Base-by-base conservation (phyloP, 2,113 vertebrate genomes). In the Okapia johnstoni region DNA sequence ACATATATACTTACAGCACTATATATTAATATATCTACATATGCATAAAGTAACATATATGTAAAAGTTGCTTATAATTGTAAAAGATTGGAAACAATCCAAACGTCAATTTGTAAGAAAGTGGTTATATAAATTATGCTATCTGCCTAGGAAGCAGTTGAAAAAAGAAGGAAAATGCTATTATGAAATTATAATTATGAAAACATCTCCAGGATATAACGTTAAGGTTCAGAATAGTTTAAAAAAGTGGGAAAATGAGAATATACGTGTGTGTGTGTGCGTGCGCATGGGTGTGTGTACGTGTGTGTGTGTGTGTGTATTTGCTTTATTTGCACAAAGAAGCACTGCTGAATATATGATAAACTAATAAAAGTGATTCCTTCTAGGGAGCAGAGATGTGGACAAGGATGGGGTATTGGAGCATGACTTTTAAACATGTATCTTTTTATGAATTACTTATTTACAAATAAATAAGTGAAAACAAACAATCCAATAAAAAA, bases 101-200 rank as follows among this genome's bases (percentile, higher is more conserved):
- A 87, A 77, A 94, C 66, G 73, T 48, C 25, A 58, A 90, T 80
- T 93, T 95, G 40, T 43, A 94, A 94, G n/a, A 10, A 94, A 85
- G 12, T 61, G 7, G 50, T 85, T 92, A 89, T 21, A 93, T 88
- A 84, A 92, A 96, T 40, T 80, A 88, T 81, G 73, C 10, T 96
- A 80, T 87, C 36, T 95, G 13, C 83, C 50, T 7, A 89, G 30
- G 36, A 97, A 97, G 19, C 15, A 79, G 50, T 19, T 84, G 7
- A 96, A 94, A 90, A 94, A 90, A 94, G 30, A 85, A 63, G 26
- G 33, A 6, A 88, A 95, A 85, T 54, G 14, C 25, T 96, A 54
- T 83, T 89, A 83, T 90, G 9, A 96, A 94, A 96, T 87, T 66
- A 83, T 89, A 30, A 81, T 88, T 85, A 88, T 92, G 57, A 90